phyloP scores from a whole-genome alignment of 2,797 vertebrate species.

The Delichon dasypus region DNA sequence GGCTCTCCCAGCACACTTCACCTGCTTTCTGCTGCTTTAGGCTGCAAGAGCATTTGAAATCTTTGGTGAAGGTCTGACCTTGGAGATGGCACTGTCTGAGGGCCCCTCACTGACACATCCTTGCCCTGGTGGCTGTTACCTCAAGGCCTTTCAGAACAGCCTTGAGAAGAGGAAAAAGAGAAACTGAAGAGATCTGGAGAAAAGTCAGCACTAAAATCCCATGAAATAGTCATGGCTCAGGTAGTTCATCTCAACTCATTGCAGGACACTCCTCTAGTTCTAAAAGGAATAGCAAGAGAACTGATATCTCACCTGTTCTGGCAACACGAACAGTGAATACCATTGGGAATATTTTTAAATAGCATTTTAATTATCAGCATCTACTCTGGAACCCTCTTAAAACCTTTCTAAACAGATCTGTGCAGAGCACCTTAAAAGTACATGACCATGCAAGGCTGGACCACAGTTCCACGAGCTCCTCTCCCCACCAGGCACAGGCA shows the following conservation, averaged over 20 bases:
- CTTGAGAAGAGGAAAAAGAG: neutral
- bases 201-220: neutral
- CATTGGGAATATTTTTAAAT: neutral
- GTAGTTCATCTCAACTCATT: neutral
- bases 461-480: neutral
- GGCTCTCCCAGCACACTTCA: neutral
- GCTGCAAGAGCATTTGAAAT: neutral
- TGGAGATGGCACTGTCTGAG: too few species aligned
- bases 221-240: neutral
- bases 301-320: constrained; percentile 15
- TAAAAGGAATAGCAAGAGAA: neutral
- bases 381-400: neutral
- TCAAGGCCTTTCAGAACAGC: neutral
- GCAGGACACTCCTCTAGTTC: neutral
- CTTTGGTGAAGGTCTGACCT: neutral
- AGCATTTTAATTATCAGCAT: constrained; percentile 20
- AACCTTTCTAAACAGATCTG: neutral
- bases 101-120: neutral
- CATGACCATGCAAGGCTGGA: neutral
- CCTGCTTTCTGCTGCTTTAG: neutral
- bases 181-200: neutral
- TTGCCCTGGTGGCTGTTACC: neutral
- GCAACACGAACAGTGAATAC: neutral
- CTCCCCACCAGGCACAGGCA: neutral
- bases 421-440: neutral